These are phyloP conservation scores for Contarinia nasturtii DNA, from an alignment of 1,140 invertebrate species.

Conservation along the genomic window DNA sequence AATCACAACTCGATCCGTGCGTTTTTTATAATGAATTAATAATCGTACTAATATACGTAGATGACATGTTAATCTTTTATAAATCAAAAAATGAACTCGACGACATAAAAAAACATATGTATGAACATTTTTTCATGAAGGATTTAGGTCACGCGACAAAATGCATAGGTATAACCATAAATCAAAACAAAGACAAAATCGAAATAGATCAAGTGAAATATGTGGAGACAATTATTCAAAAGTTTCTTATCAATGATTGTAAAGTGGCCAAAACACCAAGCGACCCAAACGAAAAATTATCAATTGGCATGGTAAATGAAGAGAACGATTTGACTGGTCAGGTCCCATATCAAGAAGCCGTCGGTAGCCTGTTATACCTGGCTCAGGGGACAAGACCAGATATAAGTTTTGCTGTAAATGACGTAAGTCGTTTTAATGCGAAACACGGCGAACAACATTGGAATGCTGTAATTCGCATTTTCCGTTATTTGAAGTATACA, in stretches of 20 bases:
- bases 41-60: no score
- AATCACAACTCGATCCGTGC: conserved; percentile 7
- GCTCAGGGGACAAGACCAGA: conserved; percentile 19
- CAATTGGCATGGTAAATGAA: not conserved
- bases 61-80: no score
- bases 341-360: conserved; percentile 15
- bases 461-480: conserved; percentile 17
- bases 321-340: not conserved
- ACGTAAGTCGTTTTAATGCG: conserved; percentile 14
- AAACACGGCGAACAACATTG: conserved; percentile 13
- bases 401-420: conserved; percentile 20
- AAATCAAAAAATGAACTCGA: no score
- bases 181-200: no score
- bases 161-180: no score
- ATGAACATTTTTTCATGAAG: no score
- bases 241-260: conserved; percentile 6
- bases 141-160: no score
- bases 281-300: conserved; percentile 4
- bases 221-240: no score
- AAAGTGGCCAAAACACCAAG: conserved; percentile 5
- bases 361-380: conserved; percentile 22
- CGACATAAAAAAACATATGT: no score
- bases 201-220: no score
- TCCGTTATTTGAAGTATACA: conserved; percentile 23
- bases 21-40: conserved; percentile 3